These are phyloP conservation scores for Latrodectus geometricus DNA, from an alignment of 1,140 invertebrate species.

Conservation along the genomic window DNA sequence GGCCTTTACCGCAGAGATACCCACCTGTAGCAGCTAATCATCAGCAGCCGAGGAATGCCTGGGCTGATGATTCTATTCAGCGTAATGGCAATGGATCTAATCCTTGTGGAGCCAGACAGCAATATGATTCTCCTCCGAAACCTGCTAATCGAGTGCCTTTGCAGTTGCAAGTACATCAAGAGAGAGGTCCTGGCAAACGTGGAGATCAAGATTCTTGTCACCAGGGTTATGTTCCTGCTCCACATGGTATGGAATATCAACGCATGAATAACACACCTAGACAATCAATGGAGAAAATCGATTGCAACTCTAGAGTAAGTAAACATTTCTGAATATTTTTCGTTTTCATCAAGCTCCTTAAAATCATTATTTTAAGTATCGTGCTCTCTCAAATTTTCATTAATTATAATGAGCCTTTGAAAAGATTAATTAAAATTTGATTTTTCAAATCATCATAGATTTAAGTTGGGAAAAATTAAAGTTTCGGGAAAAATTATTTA, in stretches of 20 bases:
- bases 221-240: background rate
- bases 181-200: slow-evolving; percentile 15
- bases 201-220: background rate
- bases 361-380: too few relatives aligned
- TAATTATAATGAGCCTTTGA: too few relatives aligned
- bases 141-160: slow-evolving; percentile 43
- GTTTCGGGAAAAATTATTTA: too few relatives aligned
- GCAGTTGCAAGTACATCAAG: slow-evolving; percentile 36
- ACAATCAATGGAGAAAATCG: slow-evolving; percentile 5
- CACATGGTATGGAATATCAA: background rate
- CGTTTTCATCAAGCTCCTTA: too few relatives aligned
- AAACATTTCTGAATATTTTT: too few relatives aligned
- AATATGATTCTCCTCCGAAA: slow-evolving; percentile 45
- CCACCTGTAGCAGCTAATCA: slow-evolving; percentile 12
- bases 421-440: too few relatives aligned
- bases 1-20: slow-evolving; percentile 39
- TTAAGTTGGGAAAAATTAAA: too few relatives aligned
- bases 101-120: background rate
- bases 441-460: too few relatives aligned
- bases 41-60: slow-evolving; percentile 1
- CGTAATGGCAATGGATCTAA: background rate
- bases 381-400: too few relatives aligned
- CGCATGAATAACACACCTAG: background rate
- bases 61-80: slow-evolving; percentile 7
- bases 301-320: background rate